Evolutionary conservation across 2,888 invertebrate genomes (phyloP).

Genomic region (Cantharis nigra): DNA sequence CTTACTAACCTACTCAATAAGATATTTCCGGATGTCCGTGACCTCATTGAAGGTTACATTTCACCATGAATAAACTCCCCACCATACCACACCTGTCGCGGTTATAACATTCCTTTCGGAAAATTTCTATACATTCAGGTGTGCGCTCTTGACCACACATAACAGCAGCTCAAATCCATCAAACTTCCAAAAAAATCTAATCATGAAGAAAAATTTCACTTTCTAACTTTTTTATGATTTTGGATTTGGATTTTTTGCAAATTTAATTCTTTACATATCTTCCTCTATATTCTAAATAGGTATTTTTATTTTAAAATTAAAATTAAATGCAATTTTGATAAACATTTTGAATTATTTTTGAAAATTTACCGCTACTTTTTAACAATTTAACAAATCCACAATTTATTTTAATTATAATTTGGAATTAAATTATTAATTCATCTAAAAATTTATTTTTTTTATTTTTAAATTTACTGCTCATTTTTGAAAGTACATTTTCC

Average conservation of each 20-base stretch:
- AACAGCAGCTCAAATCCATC: neutral
- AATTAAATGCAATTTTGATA: no score
- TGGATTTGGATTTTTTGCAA: no score
- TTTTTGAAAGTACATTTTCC: neutral
- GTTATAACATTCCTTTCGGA: constrained; percentile 20
- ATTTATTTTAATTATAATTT: neutral
- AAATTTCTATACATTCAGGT: constrained; percentile 3
- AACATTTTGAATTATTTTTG: no score
- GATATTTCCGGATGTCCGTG: constrained; percentile 46
- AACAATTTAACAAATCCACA: neutral
- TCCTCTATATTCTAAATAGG: no score
- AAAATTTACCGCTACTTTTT: no score
- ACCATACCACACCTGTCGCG: constrained; percentile 29
- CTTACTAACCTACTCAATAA: constrained; percentile 48
- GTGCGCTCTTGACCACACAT: neutral
- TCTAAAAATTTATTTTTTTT: no score
- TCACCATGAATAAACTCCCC: constrained; percentile 35
- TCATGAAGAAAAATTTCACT: neutral
- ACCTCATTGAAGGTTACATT: constrained; percentile 41
- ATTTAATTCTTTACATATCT: no score
- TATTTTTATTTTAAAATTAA: no score
- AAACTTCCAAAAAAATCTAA: neutral
- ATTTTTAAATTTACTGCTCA: neutral
- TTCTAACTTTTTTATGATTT: no score
- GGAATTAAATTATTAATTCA: no score